phyloP scores from a whole-genome alignment of 2,888 invertebrate genomes.

The Anthophora plumipes region DNA sequence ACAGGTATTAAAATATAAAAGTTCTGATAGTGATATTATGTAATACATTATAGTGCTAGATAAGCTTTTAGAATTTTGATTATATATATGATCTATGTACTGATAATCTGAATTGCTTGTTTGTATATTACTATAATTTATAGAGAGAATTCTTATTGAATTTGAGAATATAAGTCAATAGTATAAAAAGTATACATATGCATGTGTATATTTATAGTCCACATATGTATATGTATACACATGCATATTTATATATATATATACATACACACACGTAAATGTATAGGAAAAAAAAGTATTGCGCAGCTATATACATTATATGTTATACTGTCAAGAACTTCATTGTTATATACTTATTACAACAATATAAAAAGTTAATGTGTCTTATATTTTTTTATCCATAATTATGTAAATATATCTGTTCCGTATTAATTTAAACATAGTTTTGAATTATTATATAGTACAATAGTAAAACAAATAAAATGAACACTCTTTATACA shows the following conservation, averaged over 20 bases:
- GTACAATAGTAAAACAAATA: neutral
- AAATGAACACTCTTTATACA: neutral
- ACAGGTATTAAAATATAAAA: conserved; percentile 65
- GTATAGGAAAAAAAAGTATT: conserved; percentile 70
- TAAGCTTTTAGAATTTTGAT: conserved; percentile 72
- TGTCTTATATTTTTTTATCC: conserved; percentile 43
- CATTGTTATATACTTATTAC: conserved; percentile 71
- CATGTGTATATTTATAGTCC: conserved; percentile 45
- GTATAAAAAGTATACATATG: conserved; percentile 51
- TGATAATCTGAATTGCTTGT: conserved; percentile 73
- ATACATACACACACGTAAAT: conserved; percentile 56
- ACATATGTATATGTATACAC: conserved; percentile 21
- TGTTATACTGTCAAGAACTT: conserved; percentile 70
- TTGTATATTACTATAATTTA: conserved; percentile 78
- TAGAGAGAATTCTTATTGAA: conserved; percentile 60
- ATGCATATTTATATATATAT: conserved; percentile 46
- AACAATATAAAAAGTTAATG: conserved; percentile 59
- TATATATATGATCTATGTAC: conserved; percentile 70
- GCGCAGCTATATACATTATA: conserved; percentile 64
- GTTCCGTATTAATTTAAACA: conserved; percentile 3
- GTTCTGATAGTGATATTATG: conserved; percentile 69
- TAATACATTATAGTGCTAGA: conserved; percentile 67
- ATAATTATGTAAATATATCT: conserved; percentile 18
- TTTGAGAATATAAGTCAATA: conserved; percentile 58
- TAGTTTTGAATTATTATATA: neutral